Percentiles rank a stretch among this genome's conserved stretches.
These are phyloP conservation scores for Eumerus sabulonum DNA, from an alignment of 2,888 invertebrate species.

Conservation along the genomic window DNA sequence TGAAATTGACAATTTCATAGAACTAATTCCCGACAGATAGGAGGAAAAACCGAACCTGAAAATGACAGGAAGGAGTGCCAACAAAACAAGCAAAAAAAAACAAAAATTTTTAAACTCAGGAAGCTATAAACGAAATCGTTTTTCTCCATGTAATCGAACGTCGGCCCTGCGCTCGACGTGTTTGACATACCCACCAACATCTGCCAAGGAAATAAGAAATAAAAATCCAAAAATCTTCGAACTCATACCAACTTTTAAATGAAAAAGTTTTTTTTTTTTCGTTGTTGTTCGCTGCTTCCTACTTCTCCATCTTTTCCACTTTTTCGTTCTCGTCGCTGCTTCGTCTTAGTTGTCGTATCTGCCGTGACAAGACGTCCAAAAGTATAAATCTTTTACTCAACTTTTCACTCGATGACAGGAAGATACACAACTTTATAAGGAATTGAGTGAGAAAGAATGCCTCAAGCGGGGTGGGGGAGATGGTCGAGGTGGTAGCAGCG, in stretches of 20 bases:
- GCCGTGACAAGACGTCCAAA: conserved; percentile 43
- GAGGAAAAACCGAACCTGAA: too few species aligned
- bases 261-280: conserved; percentile 52
- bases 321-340: too few species aligned
- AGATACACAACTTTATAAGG: not conserved
- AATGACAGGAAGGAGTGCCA: too few species aligned
- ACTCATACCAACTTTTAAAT: conserved; percentile 51
- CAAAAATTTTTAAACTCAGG: too few species aligned
- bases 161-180: not conserved
- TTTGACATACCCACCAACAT: conserved; percentile 25
- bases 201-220: conserved; percentile 7
- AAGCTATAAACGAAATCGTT: conserved; percentile 34
- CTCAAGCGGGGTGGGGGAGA: not conserved
- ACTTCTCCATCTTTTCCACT: too few species aligned
- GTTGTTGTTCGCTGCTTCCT: too few species aligned
- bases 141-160: conserved; percentile 29
- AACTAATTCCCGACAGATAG: too few species aligned
- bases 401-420: not conserved
- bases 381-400: conserved; percentile 61
- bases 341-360: too few species aligned
- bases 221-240: conserved; percentile 27
- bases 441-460: too few species aligned
- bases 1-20: too few species aligned
- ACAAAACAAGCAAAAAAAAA: too few species aligned
- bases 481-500: not conserved